Evolutionary conservation across 2,797 vertebrate genomes (phyloP), one percentile per base, ranked within the genome.

Genomic region (Cheirogaleus major): DNA sequence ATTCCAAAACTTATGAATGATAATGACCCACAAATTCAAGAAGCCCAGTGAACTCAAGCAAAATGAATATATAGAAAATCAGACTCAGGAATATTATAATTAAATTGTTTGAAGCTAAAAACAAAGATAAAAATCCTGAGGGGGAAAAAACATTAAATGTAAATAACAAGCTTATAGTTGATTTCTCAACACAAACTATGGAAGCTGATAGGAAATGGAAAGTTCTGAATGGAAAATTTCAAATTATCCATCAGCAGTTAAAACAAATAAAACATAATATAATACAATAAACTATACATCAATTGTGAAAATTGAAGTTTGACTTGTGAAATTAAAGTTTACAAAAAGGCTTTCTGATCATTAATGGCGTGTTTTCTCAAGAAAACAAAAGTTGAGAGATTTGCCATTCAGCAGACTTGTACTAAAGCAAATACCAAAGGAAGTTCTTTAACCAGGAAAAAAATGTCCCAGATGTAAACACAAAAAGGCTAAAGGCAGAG

Each of bases 161-260:
- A 75, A 90, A 92, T 43, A 80, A 61, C 12, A 93, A 72, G 4
- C 12, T 93, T 41, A 50, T 15, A 57, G 9, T 70, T 94, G 94
- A 81, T 81, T 83, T 90, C 17, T 76, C 59, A 65, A 20, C 1
- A 84, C 50, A 59, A 69, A 85, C 5, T 70, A 63, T 93, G 78
- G 17, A 84, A 96, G n/a, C 7, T 63, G 59, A 72, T 50, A 69
- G 52, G 70, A 94, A 94, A 81, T 84, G 20, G n/a, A 89, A 95
- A 70, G n/a, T 70, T 17, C 12, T 43, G 4, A 57, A 43, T 25
- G 70, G 25, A 61, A 88, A 79, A 7, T 48, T 5, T 45, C 38
- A 80, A 76, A n/a, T 72, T 81, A 80, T 69, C 9, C 22, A 70
- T n/a, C 61, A 43, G 17, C 43, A 94, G 4, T 50, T 50, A 38